Evolutionary conservation across 2,113 vertebrate genomes (phyloP), one percentile per base, ranked within the genome.

Genomic region (Nibea coibor): DNA sequence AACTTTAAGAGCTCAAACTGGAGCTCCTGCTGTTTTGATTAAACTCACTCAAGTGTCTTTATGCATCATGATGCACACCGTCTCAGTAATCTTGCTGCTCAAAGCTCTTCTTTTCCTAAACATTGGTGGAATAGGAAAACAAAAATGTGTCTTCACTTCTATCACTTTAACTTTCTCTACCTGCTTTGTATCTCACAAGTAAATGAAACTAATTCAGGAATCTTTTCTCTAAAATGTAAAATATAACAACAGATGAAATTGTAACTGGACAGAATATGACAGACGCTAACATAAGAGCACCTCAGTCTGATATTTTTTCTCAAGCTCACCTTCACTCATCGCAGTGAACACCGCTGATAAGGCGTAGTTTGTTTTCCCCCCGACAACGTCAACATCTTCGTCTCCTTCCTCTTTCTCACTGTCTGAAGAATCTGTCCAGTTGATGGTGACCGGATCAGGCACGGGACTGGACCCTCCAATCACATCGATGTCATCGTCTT

Each of bases 401-500:
- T 82, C 79, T 57, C 0, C 86, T 3, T 79, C 78, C 24, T 82
- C 83, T 8, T 87, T 73, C 26, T 89, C 84, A 0, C 28, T 43
- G 19, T 69, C 88, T 12, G 82, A 88, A 10, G 78, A 82, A 59
- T 80, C 74, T 0, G 63, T 80, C 88, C 84, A 85, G 77, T 4
- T 75, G 51, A 88, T 79, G 8, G 56, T 20, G 31, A 82, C 62
- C 0, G 81, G 80, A 10, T 83, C 78, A 1, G 88, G 88, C 10
- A 17, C 1, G 1, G 89, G 83, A 63, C 88, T 80, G 20, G 58
- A 85, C 3, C 75, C 81, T 68, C 88, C 91, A 3, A 86, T 58
- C 61, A 94, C 92, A 24, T 95, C 94, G 0, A 94, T 54, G 45
- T 88, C 88, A 2, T 92, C 89, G 0, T 92, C 87, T 10, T 70